Conservation (phyloP, 2,113 vertebrate genomes). For the cattle (Bos taurus) region DNA sequence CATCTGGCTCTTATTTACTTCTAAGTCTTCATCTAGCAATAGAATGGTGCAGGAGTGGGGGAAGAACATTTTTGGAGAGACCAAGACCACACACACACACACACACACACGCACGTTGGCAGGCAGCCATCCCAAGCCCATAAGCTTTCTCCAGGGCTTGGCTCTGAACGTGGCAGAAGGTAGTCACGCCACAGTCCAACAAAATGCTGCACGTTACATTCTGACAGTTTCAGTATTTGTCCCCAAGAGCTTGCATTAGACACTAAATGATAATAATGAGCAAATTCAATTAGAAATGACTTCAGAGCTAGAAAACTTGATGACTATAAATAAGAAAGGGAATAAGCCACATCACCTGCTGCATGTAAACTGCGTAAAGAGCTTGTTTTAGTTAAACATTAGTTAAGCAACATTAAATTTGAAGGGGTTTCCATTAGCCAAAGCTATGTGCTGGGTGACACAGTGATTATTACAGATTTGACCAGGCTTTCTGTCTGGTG, state of each 20-base stretch:
- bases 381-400: conserved; percentile 46
- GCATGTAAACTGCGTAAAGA: neutral
- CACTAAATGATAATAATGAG: conserved; percentile 44
- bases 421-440: conserved; percentile 4
- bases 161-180: neutral
- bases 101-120: neutral
- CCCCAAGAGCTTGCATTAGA: neutral
- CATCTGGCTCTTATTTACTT: neutral
- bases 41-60: neutral
- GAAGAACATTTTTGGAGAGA: neutral
- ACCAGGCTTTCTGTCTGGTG: neutral
- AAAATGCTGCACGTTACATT: neutral
- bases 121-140: neutral
- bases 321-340: conserved; percentile 16
- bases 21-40: neutral
- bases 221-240: neutral
- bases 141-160: neutral
- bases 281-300: conserved; percentile 41
- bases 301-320: conserved; percentile 10
- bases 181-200: neutral
- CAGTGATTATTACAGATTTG: neutral
- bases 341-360: neutral
- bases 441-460: neutral
- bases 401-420: conserved; percentile 58
- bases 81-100: neutral